Evolutionary conservation across 2,113 vertebrate species (phyloP), one percentile per base, ranked within the genome.

Genomic region (Podarcis muralis): DNA sequence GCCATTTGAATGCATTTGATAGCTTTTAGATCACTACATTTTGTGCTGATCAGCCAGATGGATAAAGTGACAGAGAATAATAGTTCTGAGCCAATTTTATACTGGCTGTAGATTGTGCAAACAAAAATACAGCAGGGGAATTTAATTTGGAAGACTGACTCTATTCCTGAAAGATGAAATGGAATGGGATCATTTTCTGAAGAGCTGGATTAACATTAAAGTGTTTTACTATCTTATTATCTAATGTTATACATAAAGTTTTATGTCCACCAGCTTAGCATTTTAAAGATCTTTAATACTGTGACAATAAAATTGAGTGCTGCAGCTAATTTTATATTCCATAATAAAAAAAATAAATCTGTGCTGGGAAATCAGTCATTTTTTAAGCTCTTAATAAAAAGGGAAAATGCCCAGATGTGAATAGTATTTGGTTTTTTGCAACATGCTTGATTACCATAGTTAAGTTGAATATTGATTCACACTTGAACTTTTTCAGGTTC

Each of bases 151-250:
- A 94, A 94, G 16, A 86, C 43, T 76, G 75, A 62, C 32, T 92
- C 76, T 5, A 93, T 87, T 90, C 88, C 35, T 0, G 0, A 57
- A 91, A 87, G 87, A 93, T 87, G 81, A 92, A 91, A 82, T 87
- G 77, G n/a, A 35, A 77, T 89, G 62, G 32, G n/a, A 89, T 83
- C 0, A 80, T 92, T 93, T 92, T 92, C 85, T 93, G 81, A 91
- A 83, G 86, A 89, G 86, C 13, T 80, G 74, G 75, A 92, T 94
- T 94, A 94, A 91, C 87, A 93, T 93, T 91, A 90, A 90, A 92
- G 5, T 57, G 79, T 93, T 96, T 95, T 96, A 94, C 92, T 95
- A 85, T 92, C 75, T 93, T 94, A 88, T 94, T 92, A 91, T 93
- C 88, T 93, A 91, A 92, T 91, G 32, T 94, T 95, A 90, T 77